Evolutionary conservation across 1,140 invertebrate species (phyloP).

Genomic region (Temnothorax longispinosus): DNA sequence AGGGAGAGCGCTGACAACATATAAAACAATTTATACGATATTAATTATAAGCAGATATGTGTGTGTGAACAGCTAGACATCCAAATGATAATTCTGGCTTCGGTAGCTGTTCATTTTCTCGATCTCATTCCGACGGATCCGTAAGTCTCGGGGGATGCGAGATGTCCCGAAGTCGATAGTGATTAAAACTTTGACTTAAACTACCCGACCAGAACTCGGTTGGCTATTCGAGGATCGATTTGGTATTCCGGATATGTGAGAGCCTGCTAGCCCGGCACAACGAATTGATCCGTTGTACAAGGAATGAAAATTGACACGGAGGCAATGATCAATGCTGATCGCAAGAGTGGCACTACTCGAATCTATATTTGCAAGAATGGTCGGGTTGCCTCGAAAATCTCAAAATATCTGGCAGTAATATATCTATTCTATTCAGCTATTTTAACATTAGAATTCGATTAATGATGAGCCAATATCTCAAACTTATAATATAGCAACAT

Average conservation of each 20-base stretch:
- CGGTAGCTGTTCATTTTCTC: slow-evolving; percentile 71
- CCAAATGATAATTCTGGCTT: slow-evolving; percentile 61
- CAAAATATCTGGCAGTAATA: neutral
- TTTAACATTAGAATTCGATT: neutral
- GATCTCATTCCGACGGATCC: slow-evolving; percentile 69
- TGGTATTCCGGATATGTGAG: slow-evolving; percentile 77
- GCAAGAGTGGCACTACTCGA: neutral
- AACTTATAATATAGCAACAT: neutral
- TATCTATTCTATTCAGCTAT: neutral
- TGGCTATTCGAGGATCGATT: slow-evolving; percentile 77
- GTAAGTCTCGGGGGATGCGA: slow-evolving; percentile 74
- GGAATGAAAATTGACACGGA: slow-evolving; percentile 70
- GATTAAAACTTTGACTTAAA: slow-evolving; percentile 83
- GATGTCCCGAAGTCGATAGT: slow-evolving; percentile 81
- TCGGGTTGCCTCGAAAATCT: neutral
- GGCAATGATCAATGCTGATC: slow-evolving; percentile 67
- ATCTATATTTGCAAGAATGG: neutral
- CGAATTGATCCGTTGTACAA: slow-evolving; percentile 66
- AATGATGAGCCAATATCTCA: neutral
- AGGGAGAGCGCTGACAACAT: neutral
- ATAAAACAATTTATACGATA: slow-evolving; percentile 17
- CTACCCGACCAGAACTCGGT: slow-evolving; percentile 72
- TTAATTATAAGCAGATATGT: slow-evolving; percentile 43
- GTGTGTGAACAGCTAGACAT: slow-evolving; percentile 35
- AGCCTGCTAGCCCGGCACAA: slow-evolving; percentile 65